Percentiles rank a stretch among this genome's conserved stretches.
These are phyloP conservation scores for Folsomia manolachei DNA, from an alignment of 2,888 invertebrate species.

Conservation along the genomic window DNA sequence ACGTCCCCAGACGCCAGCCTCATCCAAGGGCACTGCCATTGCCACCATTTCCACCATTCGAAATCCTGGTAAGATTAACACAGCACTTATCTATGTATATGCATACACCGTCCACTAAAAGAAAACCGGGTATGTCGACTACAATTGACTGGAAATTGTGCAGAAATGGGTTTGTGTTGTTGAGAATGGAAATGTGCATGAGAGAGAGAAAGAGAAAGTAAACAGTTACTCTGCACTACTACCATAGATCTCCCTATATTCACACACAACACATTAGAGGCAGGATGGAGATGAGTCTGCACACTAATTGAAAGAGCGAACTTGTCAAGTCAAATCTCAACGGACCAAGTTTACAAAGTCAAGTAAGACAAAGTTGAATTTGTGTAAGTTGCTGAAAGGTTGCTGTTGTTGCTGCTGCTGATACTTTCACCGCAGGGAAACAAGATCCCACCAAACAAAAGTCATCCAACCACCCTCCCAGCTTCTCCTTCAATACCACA, in stretches of 20 bases:
- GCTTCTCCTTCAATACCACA: no score
- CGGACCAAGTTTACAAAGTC: constrained; percentile 20
- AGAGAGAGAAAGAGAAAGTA: not conserved
- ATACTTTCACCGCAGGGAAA: constrained; percentile 10
- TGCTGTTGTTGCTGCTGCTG: not conserved
- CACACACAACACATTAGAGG: not conserved
- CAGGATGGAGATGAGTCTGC: constrained; percentile 4
- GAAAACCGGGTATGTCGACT: not conserved
- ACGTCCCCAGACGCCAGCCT: constrained; percentile 25
- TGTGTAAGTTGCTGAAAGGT: constrained; percentile 10
- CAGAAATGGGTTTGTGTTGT: not conserved
- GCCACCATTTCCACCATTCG: constrained; percentile 50
- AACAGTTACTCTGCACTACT: not conserved
- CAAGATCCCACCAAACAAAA: not conserved
- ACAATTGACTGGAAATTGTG: not conserved
- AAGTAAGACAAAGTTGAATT: constrained; percentile 15
- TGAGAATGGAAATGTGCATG: not conserved
- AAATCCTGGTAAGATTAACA: constrained; percentile 45
- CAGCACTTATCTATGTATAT: no score
- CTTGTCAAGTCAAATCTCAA: constrained; percentile 9
- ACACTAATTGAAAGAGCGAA: constrained; percentile 15
- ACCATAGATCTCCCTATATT: no score
- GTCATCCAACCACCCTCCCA: not conserved
- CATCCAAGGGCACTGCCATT: constrained; percentile 35
- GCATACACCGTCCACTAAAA: no score